A percentile compares a stretch with the other conserved stretches of the same genome.
Conservation (phyloP, 2,888 invertebrate species). For the Pyrocoelia pectoralis region DNA sequence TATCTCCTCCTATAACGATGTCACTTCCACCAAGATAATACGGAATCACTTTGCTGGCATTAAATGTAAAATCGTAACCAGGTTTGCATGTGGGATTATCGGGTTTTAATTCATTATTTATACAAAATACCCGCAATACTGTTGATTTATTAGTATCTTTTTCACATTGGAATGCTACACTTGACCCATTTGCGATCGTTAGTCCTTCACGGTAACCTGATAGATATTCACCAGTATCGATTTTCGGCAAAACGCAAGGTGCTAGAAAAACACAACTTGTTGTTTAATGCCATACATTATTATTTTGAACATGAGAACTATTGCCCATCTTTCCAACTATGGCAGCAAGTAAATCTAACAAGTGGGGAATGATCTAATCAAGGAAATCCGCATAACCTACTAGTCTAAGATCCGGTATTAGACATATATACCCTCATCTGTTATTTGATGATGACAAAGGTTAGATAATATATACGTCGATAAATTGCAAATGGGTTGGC, state of each 20-base stretch:
- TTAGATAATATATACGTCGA: not conserved
- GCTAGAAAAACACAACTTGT: slow-evolving; percentile 62
- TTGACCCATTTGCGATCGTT: slow-evolving; percentile 82
- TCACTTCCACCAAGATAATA: slow-evolving; percentile 59
- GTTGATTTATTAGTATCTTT: slow-evolving; percentile 62
- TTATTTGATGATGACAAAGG: too few relatives aligned
- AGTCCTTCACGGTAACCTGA: slow-evolving; percentile 81
- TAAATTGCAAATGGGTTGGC: too few relatives aligned
- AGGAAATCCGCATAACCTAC: too few relatives aligned
- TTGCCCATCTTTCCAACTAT: too few relatives aligned
- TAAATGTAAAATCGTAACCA: slow-evolving; percentile 48
- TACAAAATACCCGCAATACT: slow-evolving; percentile 68
- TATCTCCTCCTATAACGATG: slow-evolving; percentile 64
- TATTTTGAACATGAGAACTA: too few relatives aligned
- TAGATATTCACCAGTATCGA: slow-evolving; percentile 75
- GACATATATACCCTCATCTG: too few relatives aligned
- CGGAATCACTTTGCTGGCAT: slow-evolving; percentile 46
- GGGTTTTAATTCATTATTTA: slow-evolving; percentile 70
- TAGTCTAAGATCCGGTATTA: too few relatives aligned
- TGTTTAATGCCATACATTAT: too few relatives aligned
- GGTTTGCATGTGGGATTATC: slow-evolving; percentile 63
- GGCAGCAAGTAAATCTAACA: too few relatives aligned
- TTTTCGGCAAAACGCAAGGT: slow-evolving; percentile 73
- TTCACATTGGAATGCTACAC: slow-evolving; percentile 78
- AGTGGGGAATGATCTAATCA: too few relatives aligned